Percentiles rank a stretch among this genome's conserved stretches.
Conservation (phyloP, 2,113 vertebrate genomes). For the Elephas maximus region DNA sequence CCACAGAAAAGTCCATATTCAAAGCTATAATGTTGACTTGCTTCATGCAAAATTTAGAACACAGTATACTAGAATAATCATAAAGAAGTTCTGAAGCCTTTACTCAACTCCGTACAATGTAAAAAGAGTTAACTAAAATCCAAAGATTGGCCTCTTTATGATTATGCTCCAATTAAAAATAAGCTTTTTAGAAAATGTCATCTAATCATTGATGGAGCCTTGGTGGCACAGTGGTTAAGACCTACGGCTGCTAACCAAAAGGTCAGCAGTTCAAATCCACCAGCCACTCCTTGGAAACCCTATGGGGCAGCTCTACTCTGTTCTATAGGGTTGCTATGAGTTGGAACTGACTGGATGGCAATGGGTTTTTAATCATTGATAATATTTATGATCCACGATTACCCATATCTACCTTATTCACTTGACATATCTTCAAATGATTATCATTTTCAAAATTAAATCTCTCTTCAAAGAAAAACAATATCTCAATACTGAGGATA, state of each 20-base stretch:
- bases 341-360: too few relatives aligned
- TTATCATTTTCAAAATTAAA: conserved; percentile 62
- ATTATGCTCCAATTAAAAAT: conserved; percentile 34
- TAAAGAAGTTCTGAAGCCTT: conserved; percentile 51
- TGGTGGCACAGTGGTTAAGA: too few relatives aligned
- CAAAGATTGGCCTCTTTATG: conserved; percentile 4
- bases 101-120: neutral
- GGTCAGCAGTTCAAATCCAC: too few relatives aligned
- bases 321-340: too few relatives aligned
- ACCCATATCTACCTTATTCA: neutral
- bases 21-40: neutral
- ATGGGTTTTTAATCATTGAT: too few relatives aligned
- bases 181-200: conserved; percentile 42
- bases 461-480: neutral
- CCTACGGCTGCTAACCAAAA: too few relatives aligned
- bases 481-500: neutral
- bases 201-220: neutral
- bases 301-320: too few relatives aligned
- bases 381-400: conserved; percentile 44
- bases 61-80: neutral
- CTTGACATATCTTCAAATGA: conserved; percentile 38
- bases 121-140: conserved; percentile 29
- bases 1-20: neutral
- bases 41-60: conserved; percentile 42
- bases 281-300: too few relatives aligned